phyloP scores from a whole-genome alignment of 1,140 invertebrate genomes.

The Drosophila ercepeae region DNA sequence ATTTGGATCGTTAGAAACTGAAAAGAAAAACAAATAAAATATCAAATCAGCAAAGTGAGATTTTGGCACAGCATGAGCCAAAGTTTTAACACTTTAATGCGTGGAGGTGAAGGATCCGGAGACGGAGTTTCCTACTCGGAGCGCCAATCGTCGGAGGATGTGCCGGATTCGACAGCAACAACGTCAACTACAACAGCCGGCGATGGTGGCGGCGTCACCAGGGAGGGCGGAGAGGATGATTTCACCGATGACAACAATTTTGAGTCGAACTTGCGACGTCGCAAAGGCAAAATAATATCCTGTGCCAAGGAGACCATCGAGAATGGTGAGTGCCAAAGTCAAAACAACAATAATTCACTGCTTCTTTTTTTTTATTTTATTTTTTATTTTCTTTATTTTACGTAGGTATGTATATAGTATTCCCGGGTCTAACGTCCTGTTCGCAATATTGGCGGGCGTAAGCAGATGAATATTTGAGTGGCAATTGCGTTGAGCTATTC shows the following conservation, averaged over 20 bases:
- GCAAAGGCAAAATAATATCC: constrained; percentile 84
- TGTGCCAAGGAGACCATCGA: constrained; percentile 84
- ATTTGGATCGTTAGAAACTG: too few species aligned
- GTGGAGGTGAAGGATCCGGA: constrained; percentile 31
- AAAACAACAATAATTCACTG: background rate
- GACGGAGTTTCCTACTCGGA: constrained; percentile 48
- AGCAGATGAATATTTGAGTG: constrained; percentile 29
- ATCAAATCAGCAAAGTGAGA: constrained; percentile 12
- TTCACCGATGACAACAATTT: constrained; percentile 82
- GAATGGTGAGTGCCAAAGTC: constrained; percentile 67
- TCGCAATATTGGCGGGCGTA: background rate
- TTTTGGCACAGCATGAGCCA: constrained; percentile 74
- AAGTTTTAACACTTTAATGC: constrained; percentile 77
- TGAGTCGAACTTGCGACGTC: constrained; percentile 82
- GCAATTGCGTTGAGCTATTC: constrained; percentile 13
- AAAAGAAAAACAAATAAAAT: constrained; percentile 10
- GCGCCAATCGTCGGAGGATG: constrained; percentile 78
- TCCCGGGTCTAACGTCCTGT: background rate
- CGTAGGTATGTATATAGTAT: background rate
- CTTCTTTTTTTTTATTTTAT: background rate
- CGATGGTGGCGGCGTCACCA: constrained; percentile 35
- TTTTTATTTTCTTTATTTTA: background rate
- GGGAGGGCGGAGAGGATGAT: constrained; percentile 64
- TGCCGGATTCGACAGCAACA: constrained; percentile 64
- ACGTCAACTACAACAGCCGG: constrained; percentile 59